phyloP scores from a whole-genome alignment of 2,888 invertebrate species.

The Pedicia rivosa region DNA sequence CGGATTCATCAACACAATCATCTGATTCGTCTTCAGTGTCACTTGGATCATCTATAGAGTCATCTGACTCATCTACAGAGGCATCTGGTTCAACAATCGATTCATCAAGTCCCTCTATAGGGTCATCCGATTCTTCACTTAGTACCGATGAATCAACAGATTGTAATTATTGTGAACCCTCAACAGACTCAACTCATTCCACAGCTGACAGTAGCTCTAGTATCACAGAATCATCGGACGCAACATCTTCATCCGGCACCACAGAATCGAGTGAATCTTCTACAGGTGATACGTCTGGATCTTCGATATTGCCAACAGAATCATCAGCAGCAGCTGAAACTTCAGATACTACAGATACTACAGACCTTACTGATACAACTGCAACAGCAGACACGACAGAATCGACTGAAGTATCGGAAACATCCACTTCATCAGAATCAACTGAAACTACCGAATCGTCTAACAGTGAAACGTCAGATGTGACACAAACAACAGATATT shows the following conservation, averaged over 20 bases:
- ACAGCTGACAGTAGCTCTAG: conserved; percentile 7
- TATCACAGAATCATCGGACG: neutral
- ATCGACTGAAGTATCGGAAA: conserved; percentile 7
- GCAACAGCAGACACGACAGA: conserved; percentile 4
- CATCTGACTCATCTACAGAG: conserved; percentile 1
- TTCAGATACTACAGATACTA: conserved; percentile 8
- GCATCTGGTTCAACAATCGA: conserved; percentile 4
- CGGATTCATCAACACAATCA: conserved; percentile 2
- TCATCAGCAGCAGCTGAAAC: conserved; percentile 4
- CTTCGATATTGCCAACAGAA: conserved; percentile 6
- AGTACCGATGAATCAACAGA: neutral
- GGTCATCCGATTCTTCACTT: neutral
- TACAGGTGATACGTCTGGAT: conserved; percentile 7
- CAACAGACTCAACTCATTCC: conserved; percentile 5
- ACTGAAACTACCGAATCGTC: too few relatives aligned
- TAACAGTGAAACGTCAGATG: too few relatives aligned
- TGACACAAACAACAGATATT: too few relatives aligned
- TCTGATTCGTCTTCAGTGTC: neutral
- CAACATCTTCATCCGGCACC: conserved; percentile 4
- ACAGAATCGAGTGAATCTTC: too few relatives aligned
- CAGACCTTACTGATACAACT: conserved; percentile 8
- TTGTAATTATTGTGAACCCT: neutral
- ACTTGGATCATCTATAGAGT: neutral
- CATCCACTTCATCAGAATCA: conserved; percentile 15
- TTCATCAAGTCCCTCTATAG: conserved; percentile 4